Evolutionary conservation across 2,797 vertebrate species (phyloP).

Genomic region (Scomberomorus guttatus): DNA sequence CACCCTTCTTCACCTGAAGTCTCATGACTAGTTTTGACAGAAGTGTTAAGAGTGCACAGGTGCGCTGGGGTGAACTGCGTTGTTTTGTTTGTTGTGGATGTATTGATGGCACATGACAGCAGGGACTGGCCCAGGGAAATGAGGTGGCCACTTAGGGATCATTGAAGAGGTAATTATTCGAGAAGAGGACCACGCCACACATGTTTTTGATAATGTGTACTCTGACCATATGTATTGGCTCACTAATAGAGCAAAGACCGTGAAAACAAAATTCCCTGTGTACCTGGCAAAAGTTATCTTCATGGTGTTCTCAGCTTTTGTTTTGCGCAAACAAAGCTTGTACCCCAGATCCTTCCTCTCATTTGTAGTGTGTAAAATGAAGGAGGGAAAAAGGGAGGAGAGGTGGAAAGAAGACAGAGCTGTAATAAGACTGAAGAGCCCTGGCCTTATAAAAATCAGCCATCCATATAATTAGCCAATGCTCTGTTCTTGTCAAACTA

Average conservation of each 20-base stretch:
- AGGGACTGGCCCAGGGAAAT: slow-evolving; percentile 43
- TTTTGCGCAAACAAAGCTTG: slow-evolving; percentile 50
- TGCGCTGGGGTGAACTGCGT: slow-evolving; percentile 22
- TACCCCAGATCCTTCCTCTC: slow-evolving; percentile 29
- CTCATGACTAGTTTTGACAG: slow-evolving; percentile 23
- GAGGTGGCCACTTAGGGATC: slow-evolving; percentile 45
- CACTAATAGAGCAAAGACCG: slow-evolving; percentile 14
- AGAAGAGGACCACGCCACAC: slow-evolving; percentile 52
- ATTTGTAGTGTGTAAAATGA: slow-evolving; percentile 27
- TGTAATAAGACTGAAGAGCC: slow-evolving; percentile 25
- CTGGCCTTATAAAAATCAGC: slow-evolving; percentile 51
- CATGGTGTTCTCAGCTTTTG: slow-evolving; percentile 49
- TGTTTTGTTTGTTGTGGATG: slow-evolving; percentile 47
- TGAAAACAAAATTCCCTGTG: slow-evolving; percentile 50
- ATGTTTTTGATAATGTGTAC: slow-evolving; percentile 67
- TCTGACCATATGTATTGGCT: slow-evolving; percentile 60
- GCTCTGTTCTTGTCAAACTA: slow-evolving; percentile 51
- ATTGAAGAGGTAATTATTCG: slow-evolving; percentile 57
- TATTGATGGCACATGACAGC: slow-evolving; percentile 40
- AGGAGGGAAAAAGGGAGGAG: background rate
- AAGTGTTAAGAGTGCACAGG: slow-evolving; percentile 10
- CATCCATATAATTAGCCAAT: slow-evolving; percentile 69
- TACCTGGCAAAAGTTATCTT: slow-evolving; percentile 54
- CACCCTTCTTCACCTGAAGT: slow-evolving; percentile 19
- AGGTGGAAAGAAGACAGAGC: slow-evolving; percentile 11